Conservation (phyloP, 1,140 invertebrate genomes). For the Magallana ariakensis region DNA sequence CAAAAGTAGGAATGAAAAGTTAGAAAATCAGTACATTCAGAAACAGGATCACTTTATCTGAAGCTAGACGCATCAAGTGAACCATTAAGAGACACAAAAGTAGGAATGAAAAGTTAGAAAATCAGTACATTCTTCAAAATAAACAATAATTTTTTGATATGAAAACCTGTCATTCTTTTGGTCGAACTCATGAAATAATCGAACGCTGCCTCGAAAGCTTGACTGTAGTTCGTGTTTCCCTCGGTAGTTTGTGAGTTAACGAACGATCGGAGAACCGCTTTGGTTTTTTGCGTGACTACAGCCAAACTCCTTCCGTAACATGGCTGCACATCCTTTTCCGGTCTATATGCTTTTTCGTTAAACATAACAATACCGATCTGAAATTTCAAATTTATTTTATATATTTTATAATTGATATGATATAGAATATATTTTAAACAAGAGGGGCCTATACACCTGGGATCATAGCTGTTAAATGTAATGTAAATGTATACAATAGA, state of each 20-base stretch:
- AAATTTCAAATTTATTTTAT: background rate
- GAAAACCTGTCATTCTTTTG: no score
- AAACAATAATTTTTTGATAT: no score
- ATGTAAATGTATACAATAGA: no score
- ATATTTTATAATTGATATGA: no score
- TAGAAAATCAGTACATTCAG: no score
- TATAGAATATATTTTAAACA: no score
- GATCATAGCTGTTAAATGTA: no score
- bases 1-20: no score
- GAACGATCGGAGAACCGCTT: background rate
- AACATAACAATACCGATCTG: background rate
- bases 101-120: no score
- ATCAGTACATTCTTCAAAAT: no score
- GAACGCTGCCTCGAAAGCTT: background rate
- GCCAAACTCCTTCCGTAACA: background rate
- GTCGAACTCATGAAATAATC: background rate
- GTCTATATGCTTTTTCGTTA: background rate
- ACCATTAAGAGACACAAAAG: no score
- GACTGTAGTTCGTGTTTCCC: background rate
- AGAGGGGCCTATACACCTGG: no score
- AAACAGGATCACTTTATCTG: background rate
- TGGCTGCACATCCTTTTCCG: background rate
- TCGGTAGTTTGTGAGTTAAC: background rate
- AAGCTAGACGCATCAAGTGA: background rate
- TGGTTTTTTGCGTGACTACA: background rate